phyloP scores from a whole-genome alignment of 2,113 vertebrate species.

The Salvator merianae region DNA sequence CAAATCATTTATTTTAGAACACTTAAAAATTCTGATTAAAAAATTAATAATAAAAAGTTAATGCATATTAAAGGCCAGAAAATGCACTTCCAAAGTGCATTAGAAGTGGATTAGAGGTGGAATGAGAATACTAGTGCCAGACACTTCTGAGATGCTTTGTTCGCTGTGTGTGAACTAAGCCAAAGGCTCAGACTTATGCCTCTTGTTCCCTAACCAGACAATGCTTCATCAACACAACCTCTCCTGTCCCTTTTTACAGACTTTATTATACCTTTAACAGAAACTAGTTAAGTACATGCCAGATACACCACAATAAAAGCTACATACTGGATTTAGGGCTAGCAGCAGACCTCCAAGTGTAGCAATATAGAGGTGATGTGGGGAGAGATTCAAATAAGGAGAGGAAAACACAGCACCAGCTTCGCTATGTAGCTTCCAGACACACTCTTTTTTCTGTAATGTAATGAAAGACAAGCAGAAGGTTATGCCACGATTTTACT shows the following conservation, averaged over 20 bases:
- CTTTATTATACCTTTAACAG: background rate
- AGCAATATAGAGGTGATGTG: slow-evolving; percentile 82
- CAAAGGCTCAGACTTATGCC: too few relatives aligned
- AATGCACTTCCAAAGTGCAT: too few relatives aligned
- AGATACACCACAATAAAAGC: background rate
- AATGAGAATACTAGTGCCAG: too few relatives aligned
- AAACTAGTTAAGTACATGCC: background rate
- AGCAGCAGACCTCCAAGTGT: slow-evolving; percentile 85
- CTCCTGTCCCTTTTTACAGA: background rate
- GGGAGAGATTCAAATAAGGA: slow-evolving; percentile 77
- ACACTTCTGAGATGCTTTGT: too few relatives aligned
- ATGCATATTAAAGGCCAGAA: too few relatives aligned
- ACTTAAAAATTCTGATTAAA: too few relatives aligned
- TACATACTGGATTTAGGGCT: slow-evolving; percentile 84
- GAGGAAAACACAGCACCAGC: slow-evolving; percentile 91
- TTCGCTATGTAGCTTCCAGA: slow-evolving; percentile 85
- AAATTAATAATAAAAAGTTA: too few relatives aligned
- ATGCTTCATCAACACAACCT: background rate
- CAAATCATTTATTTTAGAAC: too few relatives aligned
- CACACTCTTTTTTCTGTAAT: slow-evolving; percentile 77
- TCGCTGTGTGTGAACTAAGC: too few relatives aligned
- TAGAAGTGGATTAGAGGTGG: too few relatives aligned
- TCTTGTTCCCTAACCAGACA: background rate
- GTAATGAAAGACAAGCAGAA: slow-evolving; percentile 34
- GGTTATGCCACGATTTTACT: background rate